Conservation (phyloP, 2,797 vertebrate species). For the Avahi laniger region DNA sequence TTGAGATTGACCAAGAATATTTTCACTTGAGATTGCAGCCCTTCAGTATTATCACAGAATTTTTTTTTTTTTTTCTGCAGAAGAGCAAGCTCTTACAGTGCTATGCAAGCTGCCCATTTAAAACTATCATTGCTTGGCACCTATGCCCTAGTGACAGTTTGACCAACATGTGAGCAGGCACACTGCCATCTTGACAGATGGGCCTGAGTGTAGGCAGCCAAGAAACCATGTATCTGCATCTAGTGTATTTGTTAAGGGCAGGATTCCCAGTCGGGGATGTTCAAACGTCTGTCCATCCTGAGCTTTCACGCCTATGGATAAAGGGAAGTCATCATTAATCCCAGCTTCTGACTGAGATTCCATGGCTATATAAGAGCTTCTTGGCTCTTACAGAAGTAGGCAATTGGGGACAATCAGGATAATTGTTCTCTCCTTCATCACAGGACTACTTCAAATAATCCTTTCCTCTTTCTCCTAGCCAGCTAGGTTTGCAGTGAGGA, state of each 20-base stretch:
- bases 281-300: constrained; percentile 85
- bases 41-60: constrained; percentile 69
- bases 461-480: constrained; percentile 10
- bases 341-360: constrained; percentile 61
- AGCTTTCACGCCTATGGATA: constrained; percentile 81
- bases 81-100: constrained; percentile 74
- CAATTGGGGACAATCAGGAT: constrained; percentile 51
- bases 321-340: constrained; percentile 76
- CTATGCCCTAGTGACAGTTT: constrained; percentile 86
- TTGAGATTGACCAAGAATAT: constrained; percentile 56
- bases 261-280: constrained; percentile 83
- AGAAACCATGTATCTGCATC: constrained; percentile 86
- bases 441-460: constrained; percentile 51
- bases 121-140: constrained; percentile 85
- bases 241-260: constrained; percentile 86
- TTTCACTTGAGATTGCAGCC: constrained; percentile 64
- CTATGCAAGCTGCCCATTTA: constrained; percentile 83
- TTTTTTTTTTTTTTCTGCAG: constrained; percentile 68
- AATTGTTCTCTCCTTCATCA: constrained; percentile 56
- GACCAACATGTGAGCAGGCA: constrained; percentile 87
- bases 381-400: constrained; percentile 57
- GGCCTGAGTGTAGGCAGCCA: constrained; percentile 83
- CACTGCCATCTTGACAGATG: constrained; percentile 86
- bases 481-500: background rate
- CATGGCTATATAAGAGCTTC: constrained; percentile 57